Evolutionary conservation across 2,888 invertebrate species (phyloP).

Genomic region (Drosophila conformis): DNA sequence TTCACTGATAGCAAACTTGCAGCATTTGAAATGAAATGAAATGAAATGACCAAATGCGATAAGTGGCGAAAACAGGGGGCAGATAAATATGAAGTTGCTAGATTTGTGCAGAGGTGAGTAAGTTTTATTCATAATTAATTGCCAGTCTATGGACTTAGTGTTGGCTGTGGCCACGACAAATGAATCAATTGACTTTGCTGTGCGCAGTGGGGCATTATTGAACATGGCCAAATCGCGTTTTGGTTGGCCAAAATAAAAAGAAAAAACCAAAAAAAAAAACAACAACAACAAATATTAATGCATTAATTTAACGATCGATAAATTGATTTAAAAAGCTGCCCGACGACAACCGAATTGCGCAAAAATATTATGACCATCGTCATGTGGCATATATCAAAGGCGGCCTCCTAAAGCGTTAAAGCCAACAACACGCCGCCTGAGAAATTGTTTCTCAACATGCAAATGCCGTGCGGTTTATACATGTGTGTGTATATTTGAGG

Average conservation of each 20-base stretch:
- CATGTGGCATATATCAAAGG: constrained; percentile 77
- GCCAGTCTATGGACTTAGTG: constrained; percentile 45
- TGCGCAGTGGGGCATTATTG: constrained; percentile 43
- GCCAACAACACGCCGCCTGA: constrained; percentile 59
- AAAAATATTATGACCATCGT: constrained; percentile 82
- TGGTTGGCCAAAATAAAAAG: constrained; percentile 18
- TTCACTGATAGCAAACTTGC: constrained; percentile 34
- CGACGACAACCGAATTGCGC: constrained; percentile 83
- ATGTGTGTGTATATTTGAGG: constrained; percentile 61
- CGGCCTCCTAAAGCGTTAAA: constrained; percentile 59
- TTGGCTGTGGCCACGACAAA: constrained; percentile 40
- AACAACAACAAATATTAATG: constrained; percentile 52
- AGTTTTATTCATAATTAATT: constrained; percentile 66
- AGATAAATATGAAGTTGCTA: constrained; percentile 38
- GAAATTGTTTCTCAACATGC: constrained; percentile 80
- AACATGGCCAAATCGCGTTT: constrained; percentile 53
- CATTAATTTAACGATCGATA: constrained; percentile 76
- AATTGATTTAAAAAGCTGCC: constrained; percentile 69
- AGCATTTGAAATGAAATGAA: constrained; percentile 12
- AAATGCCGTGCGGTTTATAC: constrained; percentile 78
- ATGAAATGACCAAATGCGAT: constrained; percentile 26
- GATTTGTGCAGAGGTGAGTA: constrained; percentile 15
- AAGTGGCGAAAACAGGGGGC: constrained; percentile 55
- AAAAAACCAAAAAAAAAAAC: constrained; percentile 13
- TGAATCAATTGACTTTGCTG: constrained; percentile 41